Evolutionary conservation across 2,113 vertebrate genomes (phyloP), one percentile per base, ranked within the genome.

Genomic region (Malurus melanocephalus): DNA sequence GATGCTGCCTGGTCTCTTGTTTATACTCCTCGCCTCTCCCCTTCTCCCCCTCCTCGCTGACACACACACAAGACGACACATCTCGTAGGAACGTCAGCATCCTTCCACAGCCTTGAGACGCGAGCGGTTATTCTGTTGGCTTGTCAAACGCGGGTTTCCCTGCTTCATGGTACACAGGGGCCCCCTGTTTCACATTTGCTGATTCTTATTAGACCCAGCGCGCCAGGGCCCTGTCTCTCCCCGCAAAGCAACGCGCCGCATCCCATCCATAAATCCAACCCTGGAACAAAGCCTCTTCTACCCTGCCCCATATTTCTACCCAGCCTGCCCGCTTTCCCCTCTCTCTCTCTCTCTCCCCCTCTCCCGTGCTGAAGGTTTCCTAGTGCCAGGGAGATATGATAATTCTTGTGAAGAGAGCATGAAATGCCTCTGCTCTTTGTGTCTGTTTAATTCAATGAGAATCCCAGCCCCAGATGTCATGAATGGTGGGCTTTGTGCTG

Each of bases 381-480:
- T 96, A 96, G 90, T 95, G 94, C 94, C 95, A 96, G 95, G 91
- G 92, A 96, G 93, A 96, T 96, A 96, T 95, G 96, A 96, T 96
- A 95, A 96, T 96, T 96, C 95, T 95, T 94, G 93, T 93, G 95
- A 96, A 93, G 94, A 95, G 93, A 95, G 95, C 95, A 96, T 96
- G 94, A 94, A 96, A 96, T 96, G 94, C 96, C 95, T 96, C 89
- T 92, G 95, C 95, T 96, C 95, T 96, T 96, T 96, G 96, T 96
- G 95, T 96, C 96, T 96, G 95, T 95, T 96, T 96, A 96, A 96
- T 96, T 96, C 96, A 96, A 94, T 93, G 95, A 93, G 91, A 96
- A 94, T 93, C 96, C 93, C 85, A 94, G 94, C 95, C 95, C 93
- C 90, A 95, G 95, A 95, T 88, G 94, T 93, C 95, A 96, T 96